These are phyloP conservation scores for Sipha maydis DNA, from an alignment of 2,888 invertebrate genomes.

Conservation along the genomic window DNA sequence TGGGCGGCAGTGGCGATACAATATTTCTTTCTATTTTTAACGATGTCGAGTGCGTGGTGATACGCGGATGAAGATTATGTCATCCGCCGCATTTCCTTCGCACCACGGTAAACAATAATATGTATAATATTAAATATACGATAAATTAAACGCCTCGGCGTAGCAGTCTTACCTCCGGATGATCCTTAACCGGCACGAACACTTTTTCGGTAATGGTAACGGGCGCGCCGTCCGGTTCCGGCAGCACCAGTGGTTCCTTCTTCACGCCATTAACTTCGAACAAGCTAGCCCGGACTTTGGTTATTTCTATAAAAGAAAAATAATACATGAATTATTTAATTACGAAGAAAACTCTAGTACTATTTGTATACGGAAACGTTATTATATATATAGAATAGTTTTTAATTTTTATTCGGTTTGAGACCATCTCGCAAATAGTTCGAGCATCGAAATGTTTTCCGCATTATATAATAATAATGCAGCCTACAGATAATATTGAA, in stretches of 20 bases:
- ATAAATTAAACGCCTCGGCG: not conserved
- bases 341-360: no score
- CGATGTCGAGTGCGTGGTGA: not conserved
- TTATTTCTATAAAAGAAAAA: constrained; percentile 85
- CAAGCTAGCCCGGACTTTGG: constrained; percentile 95
- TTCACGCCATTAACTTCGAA: constrained; percentile 99
- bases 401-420: no score
- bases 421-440: no score
- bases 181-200: constrained; percentile 99
- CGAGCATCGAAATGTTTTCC: no score
- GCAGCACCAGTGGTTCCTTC: constrained; percentile 90
- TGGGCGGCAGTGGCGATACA: constrained; percentile 46
- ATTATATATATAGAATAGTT: no score
- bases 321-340: no score
- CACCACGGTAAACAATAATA: constrained; percentile 39
- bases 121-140: not conserved
- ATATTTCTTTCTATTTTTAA: constrained; percentile 44
- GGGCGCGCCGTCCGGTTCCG: constrained; percentile 90
- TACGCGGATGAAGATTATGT: not conserved
- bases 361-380: no score
- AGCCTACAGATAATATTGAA: no score
- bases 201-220: constrained; percentile 98
- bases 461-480: no score
- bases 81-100: not conserved
- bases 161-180: constrained; percentile 97